These are phyloP conservation scores for Lemur catta DNA, from an alignment of 2,797 vertebrate genomes.

Conservation along the genomic window DNA sequence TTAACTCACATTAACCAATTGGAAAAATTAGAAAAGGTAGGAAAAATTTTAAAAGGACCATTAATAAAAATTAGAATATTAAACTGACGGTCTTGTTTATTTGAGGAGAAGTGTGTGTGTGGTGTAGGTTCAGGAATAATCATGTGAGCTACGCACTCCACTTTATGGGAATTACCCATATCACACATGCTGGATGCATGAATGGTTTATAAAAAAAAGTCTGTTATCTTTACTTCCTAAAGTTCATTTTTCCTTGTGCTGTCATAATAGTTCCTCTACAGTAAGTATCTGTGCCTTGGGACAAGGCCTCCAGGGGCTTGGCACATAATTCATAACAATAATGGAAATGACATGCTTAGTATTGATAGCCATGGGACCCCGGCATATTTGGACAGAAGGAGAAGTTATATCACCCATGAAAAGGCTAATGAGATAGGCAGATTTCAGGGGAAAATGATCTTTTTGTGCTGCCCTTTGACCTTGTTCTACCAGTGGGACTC, in stretches of 20 bases:
- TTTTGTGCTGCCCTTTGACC: constrained; percentile 64
- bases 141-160: neutral
- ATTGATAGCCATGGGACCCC: constrained; percentile 47
- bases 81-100: neutral
- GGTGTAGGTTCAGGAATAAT: neutral
- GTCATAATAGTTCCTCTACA: constrained; percentile 69
- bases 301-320: constrained; percentile 13
- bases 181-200: constrained; percentile 45
- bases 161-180: neutral
- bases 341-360: constrained; percentile 53
- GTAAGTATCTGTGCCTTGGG: constrained; percentile 54
- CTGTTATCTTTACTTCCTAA: constrained; percentile 61
- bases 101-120: neutral
- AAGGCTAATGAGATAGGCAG: constrained; percentile 73
- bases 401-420: constrained; percentile 67
- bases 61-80: constrained; percentile 31
- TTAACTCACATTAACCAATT: neutral
- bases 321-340: constrained; percentile 74
- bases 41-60: neutral
- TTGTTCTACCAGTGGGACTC: constrained; percentile 39
- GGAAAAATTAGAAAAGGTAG: neutral
- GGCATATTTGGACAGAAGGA: constrained; percentile 16
- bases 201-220: constrained; percentile 44
- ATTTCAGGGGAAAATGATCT: constrained; percentile 61
- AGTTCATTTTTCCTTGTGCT: constrained; percentile 61